Base-by-base conservation (phyloP, 2,797 vertebrate species). In the Selene dorsalis region DNA sequence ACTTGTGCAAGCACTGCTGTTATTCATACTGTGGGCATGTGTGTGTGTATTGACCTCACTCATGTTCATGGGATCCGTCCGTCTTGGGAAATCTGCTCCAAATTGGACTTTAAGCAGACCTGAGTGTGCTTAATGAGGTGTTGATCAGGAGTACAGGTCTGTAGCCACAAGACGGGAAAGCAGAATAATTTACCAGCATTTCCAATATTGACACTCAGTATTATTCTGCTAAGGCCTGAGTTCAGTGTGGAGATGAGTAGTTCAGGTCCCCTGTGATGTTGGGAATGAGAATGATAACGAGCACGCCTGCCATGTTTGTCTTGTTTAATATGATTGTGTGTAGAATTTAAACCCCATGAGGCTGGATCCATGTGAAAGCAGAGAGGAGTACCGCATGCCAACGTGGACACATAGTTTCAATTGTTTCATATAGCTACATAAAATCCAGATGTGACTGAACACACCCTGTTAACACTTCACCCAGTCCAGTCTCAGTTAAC, bases 51-150 rank as follows among this genome's bases (percentile, higher is more conserved):
- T 82, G 84, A 90, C 84, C 86, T 69, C 30, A 1, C 30, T 39
- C 62, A 32, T 62, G 50, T 84, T 76, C 79, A 77, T 20, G 72
- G 79, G 79, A 73, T 86, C 56, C 0, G 2, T 9, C 41, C 14
- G 45, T 76, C 91, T 81, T 81, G 91, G 93, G 93, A 93, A 94
- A 94, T 93, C 86, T 89, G 56, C 53, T 75, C 61, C 55, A 90
- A 89, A 93, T 91, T 91, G 92, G 78, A 90, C 85, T 88, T 88
- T 87, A 90, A 91, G 82, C 75, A 86, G 86, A 89, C 84, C 88
- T 87, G 87, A 90, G 83, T 64, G 69, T 77, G 75, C 82, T 88
- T 93, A 93, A 92, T 93, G 87, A 93, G 85, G 73, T 82, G 87
- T 57, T 86, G 82, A 86, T 92, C 79, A 65, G 71, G 76, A 84